Base-by-base conservation (phyloP, 2,888 invertebrate species). In the Cyrtodaria siliqua region DNA sequence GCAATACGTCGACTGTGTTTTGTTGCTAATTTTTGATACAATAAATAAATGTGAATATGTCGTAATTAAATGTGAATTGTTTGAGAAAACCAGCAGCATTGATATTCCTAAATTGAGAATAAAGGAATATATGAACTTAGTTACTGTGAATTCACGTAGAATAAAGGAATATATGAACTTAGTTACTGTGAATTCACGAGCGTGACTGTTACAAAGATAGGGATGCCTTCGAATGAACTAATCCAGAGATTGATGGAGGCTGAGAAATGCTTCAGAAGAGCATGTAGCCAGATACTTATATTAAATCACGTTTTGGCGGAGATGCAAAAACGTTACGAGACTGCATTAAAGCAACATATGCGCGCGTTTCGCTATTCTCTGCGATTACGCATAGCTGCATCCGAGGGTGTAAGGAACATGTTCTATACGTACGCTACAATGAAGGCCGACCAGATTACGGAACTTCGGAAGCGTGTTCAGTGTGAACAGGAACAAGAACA, bases 321-420 rank as follows among this genome's bases (percentile, higher is more conserved):
- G 18, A 67, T 87, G 63, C 85, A 86, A 62, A 69, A 66, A 20
- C 78, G 88, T 1, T 88, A 87, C 77, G 84, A 87, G 27, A 73
- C 78, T 12, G 86, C 88, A 1, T 78, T 76, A 62, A 80, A 85
- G 60, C 84, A 79, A 52, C 84, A 86, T 59, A 81, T 78, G 59
- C 75, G 86, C 14, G 79, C 86, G n/a, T 86, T 86, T 64, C 72
- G 88, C 44, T 88, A 87, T 75, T 82, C 83, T 8, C 66, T 86
- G 40, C 77, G 88, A 20, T 77, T 88, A 33, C 73, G 86, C 6
- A 86, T 87, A 57, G 86, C 88, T 9, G 84, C 86, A 9, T 66
- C 82, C 49, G 88, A 88, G 60, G 88, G 87, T 18, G 84, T 88
- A 14, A 59, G 87, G 53, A 88, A 88, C 71, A 88, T 88, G 87